These are phyloP conservation scores for Panagrolaimus sp. DNA, from an alignment of 1,140 invertebrate genomes.

Conservation along the genomic window DNA sequence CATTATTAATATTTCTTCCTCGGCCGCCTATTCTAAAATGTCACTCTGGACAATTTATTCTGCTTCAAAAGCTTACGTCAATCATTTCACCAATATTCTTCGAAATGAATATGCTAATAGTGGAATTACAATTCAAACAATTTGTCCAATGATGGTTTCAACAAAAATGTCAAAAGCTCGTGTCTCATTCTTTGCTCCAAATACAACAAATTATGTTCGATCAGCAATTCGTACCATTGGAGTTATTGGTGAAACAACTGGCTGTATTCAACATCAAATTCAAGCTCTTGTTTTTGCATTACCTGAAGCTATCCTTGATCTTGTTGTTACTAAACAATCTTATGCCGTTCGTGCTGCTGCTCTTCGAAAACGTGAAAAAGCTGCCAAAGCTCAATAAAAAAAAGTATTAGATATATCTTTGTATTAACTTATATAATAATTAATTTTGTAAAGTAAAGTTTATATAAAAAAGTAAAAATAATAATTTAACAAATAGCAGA, in stretches of 20 bases:
- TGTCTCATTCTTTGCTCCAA: conserved; percentile 51
- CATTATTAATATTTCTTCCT: conserved; percentile 45
- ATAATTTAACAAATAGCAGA: not conserved
- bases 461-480: too few species aligned
- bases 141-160: conserved; percentile 55
- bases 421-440: too few species aligned
- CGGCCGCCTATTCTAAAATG: conserved; percentile 20
- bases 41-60: conserved; percentile 25
- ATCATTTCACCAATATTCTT: conserved; percentile 36
- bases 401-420: too few species aligned
- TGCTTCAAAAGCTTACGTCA: conserved; percentile 37
- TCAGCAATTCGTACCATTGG: conserved; percentile 50
- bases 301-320: conserved; percentile 42
- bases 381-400: conserved; percentile 38
- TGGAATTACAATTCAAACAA: conserved; percentile 46
- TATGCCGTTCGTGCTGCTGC: conserved; percentile 49
- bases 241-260: conserved; percentile 47
- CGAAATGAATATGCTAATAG: conserved; percentile 48
- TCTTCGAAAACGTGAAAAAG: conserved; percentile 50
- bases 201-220: conserved; percentile 35
- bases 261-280: conserved; percentile 54
- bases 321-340: conserved; percentile 42
- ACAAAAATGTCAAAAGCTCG: conserved; percentile 56
- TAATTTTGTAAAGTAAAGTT: too few species aligned
- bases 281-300: conserved; percentile 41